Evolutionary conservation across 2,113 vertebrate genomes (phyloP).

Genomic region (Accipiter cooperii): DNA sequence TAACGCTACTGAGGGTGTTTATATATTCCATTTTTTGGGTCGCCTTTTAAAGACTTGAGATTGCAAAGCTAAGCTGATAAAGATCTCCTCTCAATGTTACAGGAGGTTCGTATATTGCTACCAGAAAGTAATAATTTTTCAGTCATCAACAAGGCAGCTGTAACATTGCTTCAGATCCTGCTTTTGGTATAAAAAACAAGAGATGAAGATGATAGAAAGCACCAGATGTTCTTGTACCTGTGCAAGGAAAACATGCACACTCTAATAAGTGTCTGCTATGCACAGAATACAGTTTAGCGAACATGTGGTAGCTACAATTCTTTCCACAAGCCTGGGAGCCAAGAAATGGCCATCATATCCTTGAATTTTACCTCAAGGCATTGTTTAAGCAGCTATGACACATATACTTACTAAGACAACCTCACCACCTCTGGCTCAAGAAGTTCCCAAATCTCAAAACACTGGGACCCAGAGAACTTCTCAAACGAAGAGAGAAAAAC

Average conservation of each 20-base stretch:
- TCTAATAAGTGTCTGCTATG: neutral
- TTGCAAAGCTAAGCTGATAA: neutral
- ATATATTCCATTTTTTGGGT: neutral
- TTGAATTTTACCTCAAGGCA: neutral
- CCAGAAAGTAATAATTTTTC: neutral
- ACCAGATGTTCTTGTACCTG: neutral
- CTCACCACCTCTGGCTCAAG: neutral
- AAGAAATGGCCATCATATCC: neutral
- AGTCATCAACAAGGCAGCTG: neutral
- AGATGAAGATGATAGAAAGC: neutral
- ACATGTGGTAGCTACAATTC: neutral
- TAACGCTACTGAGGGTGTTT: neutral
- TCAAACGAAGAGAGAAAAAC: neutral
- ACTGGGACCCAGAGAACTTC: neutral
- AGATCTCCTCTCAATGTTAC: neutral
- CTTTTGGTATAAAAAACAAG: neutral
- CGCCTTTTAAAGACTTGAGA: neutral
- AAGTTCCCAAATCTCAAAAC: neutral
- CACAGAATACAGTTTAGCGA: neutral
- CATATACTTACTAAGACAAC: neutral
- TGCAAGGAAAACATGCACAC: neutral
- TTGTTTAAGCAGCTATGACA: neutral
- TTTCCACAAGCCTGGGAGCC: neutral
- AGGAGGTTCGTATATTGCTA: neutral
- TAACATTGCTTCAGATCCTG: neutral